These are phyloP conservation scores for Gephyroberyx darwinii DNA, from an alignment of 2,797 vertebrate species.

Conservation along the genomic window DNA sequence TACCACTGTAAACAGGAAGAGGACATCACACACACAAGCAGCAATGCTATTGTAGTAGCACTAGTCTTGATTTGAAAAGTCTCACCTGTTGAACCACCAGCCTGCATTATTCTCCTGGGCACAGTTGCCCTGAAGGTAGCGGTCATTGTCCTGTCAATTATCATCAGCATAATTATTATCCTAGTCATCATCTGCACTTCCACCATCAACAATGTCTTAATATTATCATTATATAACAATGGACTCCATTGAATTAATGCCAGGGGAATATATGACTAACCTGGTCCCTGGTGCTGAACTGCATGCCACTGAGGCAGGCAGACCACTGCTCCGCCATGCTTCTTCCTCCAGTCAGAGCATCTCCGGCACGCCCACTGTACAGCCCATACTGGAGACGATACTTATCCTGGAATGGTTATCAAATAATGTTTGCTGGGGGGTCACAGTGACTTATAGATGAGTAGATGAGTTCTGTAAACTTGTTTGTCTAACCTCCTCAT, in stretches of 20 bases:
- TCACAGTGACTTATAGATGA: not conserved
- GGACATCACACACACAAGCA: not conserved
- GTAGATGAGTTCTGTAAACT: not conserved
- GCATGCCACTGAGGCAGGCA: slow-evolving; percentile 86
- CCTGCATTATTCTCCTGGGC: slow-evolving; percentile 87
- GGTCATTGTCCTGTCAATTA: slow-evolving; percentile 85
- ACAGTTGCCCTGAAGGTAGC: slow-evolving; percentile 87
- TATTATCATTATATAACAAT: no score
- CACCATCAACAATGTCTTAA: not conserved
- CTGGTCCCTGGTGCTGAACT: slow-evolving; percentile 89
- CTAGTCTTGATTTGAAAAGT: not conserved
- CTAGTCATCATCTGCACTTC: not conserved
- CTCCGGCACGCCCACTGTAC: slow-evolving; percentile 89
- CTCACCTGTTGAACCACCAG: slow-evolving; percentile 95
- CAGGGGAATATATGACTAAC: slow-evolving; percentile 22
- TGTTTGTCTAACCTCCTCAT: slow-evolving; percentile 81
- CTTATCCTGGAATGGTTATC: slow-evolving; percentile 79
- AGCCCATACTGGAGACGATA: slow-evolving; percentile 87
- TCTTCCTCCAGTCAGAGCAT: slow-evolving; percentile 85
- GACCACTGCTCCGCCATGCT: slow-evolving; percentile 89
- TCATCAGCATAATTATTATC: not conserved
- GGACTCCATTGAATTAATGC: not conserved
- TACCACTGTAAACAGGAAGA: not conserved
- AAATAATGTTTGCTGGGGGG: not conserved
- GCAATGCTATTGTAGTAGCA: not conserved